Percentiles rank a stretch among this genome's conserved stretches.
Conservation (phyloP, 2,113 vertebrate species). For the Sylvia atricapilla region DNA sequence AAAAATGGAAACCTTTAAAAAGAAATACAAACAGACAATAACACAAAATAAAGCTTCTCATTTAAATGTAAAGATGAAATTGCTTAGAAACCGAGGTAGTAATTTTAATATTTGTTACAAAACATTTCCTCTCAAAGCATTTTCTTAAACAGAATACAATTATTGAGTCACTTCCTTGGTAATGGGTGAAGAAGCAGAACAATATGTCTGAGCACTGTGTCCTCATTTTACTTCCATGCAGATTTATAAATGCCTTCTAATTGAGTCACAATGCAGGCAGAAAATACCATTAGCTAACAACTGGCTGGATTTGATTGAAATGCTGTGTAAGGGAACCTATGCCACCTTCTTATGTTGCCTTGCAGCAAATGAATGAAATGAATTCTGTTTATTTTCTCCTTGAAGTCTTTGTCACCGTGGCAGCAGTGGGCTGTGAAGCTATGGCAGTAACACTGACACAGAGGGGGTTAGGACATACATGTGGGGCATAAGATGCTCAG, state of each 20-base stretch:
- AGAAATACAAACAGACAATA: conserved; percentile 36
- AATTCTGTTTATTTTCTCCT: conserved; percentile 1
- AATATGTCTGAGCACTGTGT: not conserved
- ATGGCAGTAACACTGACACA: not conserved
- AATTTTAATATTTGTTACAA: not conserved
- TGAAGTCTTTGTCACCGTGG: not conserved
- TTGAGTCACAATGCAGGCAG: conserved; percentile 29
- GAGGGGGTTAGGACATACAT: not conserved
- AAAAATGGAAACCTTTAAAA: conserved; percentile 34
- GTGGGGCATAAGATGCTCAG: not conserved
- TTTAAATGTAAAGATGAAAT: not conserved
- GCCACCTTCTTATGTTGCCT: not conserved
- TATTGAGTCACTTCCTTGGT: conserved; percentile 29
- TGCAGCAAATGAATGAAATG: not conserved
- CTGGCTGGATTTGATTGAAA: conserved; percentile 1
- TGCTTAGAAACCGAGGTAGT: not conserved
- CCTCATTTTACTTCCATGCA: conserved; percentile 30
- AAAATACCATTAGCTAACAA: not conserved
- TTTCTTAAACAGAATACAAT: conserved; percentile 11
- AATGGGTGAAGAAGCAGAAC: conserved; percentile 41
- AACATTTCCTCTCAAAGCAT: conserved; percentile 16
- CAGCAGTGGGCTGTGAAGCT: not conserved
- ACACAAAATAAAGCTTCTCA: not conserved
- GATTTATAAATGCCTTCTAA: conserved; percentile 41
- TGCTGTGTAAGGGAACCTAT: not conserved